Conservation (phyloP, 2,888 invertebrate species). For the Cantharis flavilabris region DNA sequence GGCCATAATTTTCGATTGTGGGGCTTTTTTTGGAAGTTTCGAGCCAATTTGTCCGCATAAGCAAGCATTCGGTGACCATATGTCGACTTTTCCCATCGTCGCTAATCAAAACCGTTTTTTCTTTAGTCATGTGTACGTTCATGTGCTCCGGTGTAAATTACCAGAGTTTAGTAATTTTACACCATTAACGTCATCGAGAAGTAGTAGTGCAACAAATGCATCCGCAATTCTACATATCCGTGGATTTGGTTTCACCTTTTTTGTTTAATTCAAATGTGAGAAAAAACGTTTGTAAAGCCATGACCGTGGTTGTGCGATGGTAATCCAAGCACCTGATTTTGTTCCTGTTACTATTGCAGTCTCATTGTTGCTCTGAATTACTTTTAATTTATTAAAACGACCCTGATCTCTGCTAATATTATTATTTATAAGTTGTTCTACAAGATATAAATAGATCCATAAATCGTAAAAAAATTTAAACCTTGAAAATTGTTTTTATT, state of each 20-base stretch:
- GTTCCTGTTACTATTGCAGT: neutral
- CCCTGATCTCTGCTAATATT: neutral
- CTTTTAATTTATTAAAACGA: neutral
- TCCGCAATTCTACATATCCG: constrained; percentile 6
- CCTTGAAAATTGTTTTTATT: neutral
- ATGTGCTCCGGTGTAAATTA: constrained; percentile 4
- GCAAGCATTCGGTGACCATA: constrained; percentile 8
- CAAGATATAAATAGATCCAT: neutral
- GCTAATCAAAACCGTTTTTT: neutral
- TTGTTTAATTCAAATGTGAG: neutral
- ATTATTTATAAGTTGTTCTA: neutral
- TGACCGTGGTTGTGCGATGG: neutral
- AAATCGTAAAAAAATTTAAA: neutral
- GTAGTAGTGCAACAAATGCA: constrained; percentile 16
- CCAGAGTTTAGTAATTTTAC: constrained; percentile 15
- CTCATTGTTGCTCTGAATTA: neutral
- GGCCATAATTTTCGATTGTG: neutral
- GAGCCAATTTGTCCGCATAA: neutral
- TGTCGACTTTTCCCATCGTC: constrained; percentile 1
- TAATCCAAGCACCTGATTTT: neutral
- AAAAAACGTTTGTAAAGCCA: neutral
- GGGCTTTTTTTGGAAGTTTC: neutral
- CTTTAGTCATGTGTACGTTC: neutral
- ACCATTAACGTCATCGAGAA: constrained; percentile 22
- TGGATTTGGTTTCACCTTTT: constrained; percentile 1